phyloP scores from a whole-genome alignment of 2,797 vertebrate genomes.

The Leptoclinus maculatus region DNA sequence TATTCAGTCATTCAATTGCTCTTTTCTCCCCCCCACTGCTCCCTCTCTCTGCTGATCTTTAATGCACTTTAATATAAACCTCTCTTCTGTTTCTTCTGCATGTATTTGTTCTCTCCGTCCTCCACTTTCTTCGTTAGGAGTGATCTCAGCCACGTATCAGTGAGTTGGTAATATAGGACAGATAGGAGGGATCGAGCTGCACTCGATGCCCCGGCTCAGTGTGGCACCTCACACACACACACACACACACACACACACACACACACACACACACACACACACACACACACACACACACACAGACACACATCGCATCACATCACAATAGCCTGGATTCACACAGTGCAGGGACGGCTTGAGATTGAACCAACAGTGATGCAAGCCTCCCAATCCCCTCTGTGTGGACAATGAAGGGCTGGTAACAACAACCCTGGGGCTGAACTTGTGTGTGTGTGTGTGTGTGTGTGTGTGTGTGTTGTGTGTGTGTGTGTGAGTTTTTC shows the following conservation, averaged over 20 bases:
- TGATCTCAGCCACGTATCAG: slow-evolving; percentile 28
- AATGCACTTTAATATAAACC: slow-evolving; percentile 44
- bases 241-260: slow-evolving; percentile 19
- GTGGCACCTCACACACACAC: slow-evolving; percentile 28
- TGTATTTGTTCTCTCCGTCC: slow-evolving; percentile 18
- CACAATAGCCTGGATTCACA: slow-evolving; percentile 69
- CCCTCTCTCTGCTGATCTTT: slow-evolving; percentile 23
- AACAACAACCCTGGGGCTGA: slow-evolving; percentile 49
- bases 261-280: slow-evolving; percentile 28
- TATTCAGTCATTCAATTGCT: slow-evolving; percentile 58
- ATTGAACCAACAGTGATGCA: slow-evolving; percentile 69
- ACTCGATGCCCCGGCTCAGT: slow-evolving; percentile 41
- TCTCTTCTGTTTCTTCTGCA: neutral
- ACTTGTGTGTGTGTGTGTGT: slow-evolving; percentile 18
- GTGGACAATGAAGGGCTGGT: slow-evolving; percentile 58
- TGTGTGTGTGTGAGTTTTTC: neutral
- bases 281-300: slow-evolving; percentile 10
- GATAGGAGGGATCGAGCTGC: slow-evolving; percentile 31
- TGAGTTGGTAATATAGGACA: slow-evolving; percentile 29
- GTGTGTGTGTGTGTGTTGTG: neutral
- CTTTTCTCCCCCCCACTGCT: slow-evolving; percentile 17
- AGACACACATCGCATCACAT: slow-evolving; percentile 39
- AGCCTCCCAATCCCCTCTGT: slow-evolving; percentile 47
- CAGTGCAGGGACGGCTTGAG: slow-evolving; percentile 57
- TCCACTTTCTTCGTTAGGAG: slow-evolving; percentile 24